Conservation (phyloP, 2,888 invertebrate genomes). For the Malachius bipustulatus region DNA sequence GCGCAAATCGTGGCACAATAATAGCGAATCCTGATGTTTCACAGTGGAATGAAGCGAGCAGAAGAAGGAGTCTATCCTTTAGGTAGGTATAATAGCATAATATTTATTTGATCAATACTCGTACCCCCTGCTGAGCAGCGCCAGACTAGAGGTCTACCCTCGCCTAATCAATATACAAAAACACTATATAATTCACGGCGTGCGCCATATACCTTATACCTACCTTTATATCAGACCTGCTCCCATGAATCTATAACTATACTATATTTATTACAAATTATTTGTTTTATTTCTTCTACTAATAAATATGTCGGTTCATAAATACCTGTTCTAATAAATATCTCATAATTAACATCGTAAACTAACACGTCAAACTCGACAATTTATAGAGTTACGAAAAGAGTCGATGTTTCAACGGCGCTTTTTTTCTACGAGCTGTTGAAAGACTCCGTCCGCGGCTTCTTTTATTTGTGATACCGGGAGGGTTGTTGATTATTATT, state of each 20-base stretch:
- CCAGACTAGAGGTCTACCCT: slow-evolving; percentile 35
- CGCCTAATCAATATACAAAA: slow-evolving; percentile 37
- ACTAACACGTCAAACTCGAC: slow-evolving; percentile 26
- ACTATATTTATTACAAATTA: slow-evolving; percentile 33
- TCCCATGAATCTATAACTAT: slow-evolving; percentile 30
- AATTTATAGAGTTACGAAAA: slow-evolving; percentile 25
- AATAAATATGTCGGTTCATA: slow-evolving; percentile 37
- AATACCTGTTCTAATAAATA: slow-evolving; percentile 35
- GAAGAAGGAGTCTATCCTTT: too few species aligned
- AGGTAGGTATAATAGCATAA: too few species aligned
- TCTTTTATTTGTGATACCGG: too few species aligned
- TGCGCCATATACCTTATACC: slow-evolving; percentile 26
- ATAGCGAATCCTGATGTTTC: too few species aligned
- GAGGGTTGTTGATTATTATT: too few species aligned
- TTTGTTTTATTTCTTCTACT: slow-evolving; percentile 36
- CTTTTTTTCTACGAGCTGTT: too few species aligned
- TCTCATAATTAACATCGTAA: slow-evolving; percentile 34
- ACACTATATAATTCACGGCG: slow-evolving; percentile 35
- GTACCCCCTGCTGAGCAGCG: slow-evolving; percentile 34
- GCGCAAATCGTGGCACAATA: too few species aligned
- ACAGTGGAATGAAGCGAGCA: too few species aligned
- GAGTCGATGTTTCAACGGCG: slow-evolving; percentile 23
- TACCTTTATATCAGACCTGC: slow-evolving; percentile 9
- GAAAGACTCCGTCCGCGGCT: too few species aligned
- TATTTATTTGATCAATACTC: slow-evolving; percentile 39